Base-by-base conservation (phyloP, 2,888 invertebrate species). In the Drosophila subsilvestris region DNA sequence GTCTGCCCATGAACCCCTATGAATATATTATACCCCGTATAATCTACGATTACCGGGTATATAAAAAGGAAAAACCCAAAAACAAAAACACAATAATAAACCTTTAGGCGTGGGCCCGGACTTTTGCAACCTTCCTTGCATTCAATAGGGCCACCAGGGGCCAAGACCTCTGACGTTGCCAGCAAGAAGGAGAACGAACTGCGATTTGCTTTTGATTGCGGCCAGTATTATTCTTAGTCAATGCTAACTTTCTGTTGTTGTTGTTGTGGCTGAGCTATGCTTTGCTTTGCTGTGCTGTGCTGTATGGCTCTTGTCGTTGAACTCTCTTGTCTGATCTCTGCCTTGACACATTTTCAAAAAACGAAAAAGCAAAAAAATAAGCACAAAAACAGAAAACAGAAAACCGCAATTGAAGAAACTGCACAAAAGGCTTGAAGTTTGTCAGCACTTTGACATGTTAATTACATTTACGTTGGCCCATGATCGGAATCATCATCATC, bases 391-490 rank as follows among this genome's bases (percentile, higher is more conserved):
- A 42, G 43, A 50, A 50, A 60, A 22, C 42, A 50, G 45, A 47
- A 47, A 56, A 63, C 57, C 66, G 70, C 78, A 78, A 68, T 71
- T 65, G 70, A 69, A 71, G 71, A 57, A 65, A 54, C 50, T 58
- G 67, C 57, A 65, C 63, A 68, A 71, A 67, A 63, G 74, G 58
- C 63, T 71, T 77, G 61, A 66, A 77, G 74, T 80, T 78, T 78
- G 81, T 75, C 73, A 81, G 79, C 72, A 74, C 74, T 74, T 80
- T 75, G 74, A 81, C 80, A 78, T 80, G 80, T 80, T 81, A 81
- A 81, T 81, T 81, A 73, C 81, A 78, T 78, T 70, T 81, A 61
- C 80, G 65, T 68, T 76, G 71, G 67, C 67, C 50, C 59, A 68
- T 68, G 67, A 66, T 72, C 67, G 72, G 72, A 70, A 69, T 67